phyloP scores from a whole-genome alignment of 1,140 invertebrate genomes.

The Drosophila gunungcola region DNA sequence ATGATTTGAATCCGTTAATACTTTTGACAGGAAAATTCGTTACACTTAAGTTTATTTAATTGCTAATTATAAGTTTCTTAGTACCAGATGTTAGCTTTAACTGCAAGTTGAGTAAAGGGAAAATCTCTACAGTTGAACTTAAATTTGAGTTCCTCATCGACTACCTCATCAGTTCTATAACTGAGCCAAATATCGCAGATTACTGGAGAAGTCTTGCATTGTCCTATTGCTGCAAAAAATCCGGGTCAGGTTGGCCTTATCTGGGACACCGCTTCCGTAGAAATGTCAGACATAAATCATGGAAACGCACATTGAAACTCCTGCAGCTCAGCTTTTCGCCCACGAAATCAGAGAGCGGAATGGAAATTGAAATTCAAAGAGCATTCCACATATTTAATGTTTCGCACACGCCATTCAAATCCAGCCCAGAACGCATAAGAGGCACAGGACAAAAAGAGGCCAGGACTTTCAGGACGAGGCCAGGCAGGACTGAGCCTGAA shows the following conservation, averaged over 20 bases:
- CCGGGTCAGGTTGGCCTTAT: conserved; percentile 27
- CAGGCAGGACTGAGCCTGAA: not conserved
- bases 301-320: conserved; percentile 29
- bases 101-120: no score
- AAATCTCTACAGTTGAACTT: no score
- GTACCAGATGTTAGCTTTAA: no score
- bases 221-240: conserved; percentile 13
- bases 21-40: no score
- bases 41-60: not conserved
- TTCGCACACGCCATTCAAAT: conserved; percentile 46
- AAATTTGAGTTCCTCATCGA: no score
- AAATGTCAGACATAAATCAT: conserved; percentile 54
- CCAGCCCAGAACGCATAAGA: conserved; percentile 8
- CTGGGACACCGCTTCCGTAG: conserved; percentile 37
- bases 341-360: conserved; percentile 16
- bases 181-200: conserved; percentile 5
- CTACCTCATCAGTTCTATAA: not conserved
- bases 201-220: conserved; percentile 4
- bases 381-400: conserved; percentile 55
- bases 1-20: not conserved
- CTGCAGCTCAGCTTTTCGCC: not conserved
- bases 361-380: conserved; percentile 51
- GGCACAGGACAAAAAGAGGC: not conserved
- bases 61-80: no score
- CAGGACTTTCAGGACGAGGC: conserved; percentile 13